Evolutionary conservation across 2,797 vertebrate genomes (phyloP).

Genomic region (Coilia nasus): DNA sequence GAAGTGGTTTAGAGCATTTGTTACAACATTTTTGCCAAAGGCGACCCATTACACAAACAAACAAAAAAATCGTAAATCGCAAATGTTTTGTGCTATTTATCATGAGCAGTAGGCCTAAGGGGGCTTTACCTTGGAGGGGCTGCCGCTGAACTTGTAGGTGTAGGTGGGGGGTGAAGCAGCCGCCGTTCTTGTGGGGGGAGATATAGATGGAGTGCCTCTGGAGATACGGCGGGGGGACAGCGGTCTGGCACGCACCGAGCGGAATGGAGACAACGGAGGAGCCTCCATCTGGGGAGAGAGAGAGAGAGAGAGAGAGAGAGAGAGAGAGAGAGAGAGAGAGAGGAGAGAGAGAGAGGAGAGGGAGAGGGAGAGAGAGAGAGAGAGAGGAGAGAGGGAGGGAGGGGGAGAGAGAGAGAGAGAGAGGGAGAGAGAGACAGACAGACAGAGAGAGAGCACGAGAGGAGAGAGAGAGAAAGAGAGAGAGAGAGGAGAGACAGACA

Average conservation of each 20-base stretch:
- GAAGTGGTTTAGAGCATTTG: too few relatives aligned
- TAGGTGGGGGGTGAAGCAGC: slow-evolving; percentile 81
- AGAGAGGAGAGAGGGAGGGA: background rate
- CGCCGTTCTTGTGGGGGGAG: slow-evolving; percentile 88
- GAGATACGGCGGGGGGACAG: slow-evolving; percentile 91
- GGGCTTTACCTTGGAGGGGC: slow-evolving; percentile 87
- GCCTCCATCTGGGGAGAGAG: slow-evolving; percentile 78
- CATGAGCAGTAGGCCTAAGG: too few relatives aligned
- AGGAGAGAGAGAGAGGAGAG: background rate
- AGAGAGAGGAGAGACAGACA: too few relatives aligned
- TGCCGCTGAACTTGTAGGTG: slow-evolving; percentile 89
- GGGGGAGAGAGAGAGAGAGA: too few relatives aligned
- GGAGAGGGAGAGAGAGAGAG: background rate
- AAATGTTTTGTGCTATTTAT: too few relatives aligned
- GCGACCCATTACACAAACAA: background rate
- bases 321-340: background rate
- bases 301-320: background rate
- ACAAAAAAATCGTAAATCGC: too few relatives aligned
- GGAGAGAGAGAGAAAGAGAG: too few relatives aligned
- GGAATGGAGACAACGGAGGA: slow-evolving; percentile 90
- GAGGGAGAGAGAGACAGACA: too few relatives aligned
- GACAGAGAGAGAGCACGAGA: too few relatives aligned
- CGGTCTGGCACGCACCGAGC: slow-evolving; percentile 83
- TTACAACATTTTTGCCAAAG: too few relatives aligned
- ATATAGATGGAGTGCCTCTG: slow-evolving; percentile 91